Evolutionary conservation across 2,888 invertebrate species (phyloP).

Genomic region (Eristalis intricaria): DNA sequence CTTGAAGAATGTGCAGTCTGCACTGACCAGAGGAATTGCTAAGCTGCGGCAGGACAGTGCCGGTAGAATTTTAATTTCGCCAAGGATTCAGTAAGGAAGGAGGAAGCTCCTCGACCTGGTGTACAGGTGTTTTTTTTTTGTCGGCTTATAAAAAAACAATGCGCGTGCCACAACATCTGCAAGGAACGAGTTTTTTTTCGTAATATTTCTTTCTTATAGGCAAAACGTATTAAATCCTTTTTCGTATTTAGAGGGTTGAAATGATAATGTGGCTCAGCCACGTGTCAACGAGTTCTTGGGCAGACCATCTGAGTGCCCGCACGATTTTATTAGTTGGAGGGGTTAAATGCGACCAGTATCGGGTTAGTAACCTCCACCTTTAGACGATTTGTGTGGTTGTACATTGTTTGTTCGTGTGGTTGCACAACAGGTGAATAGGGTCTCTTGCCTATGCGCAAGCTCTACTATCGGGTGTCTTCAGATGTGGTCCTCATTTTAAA

Average conservation of each 20-base stretch:
- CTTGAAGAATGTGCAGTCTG: not conserved
- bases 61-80: slow-evolving; percentile 43
- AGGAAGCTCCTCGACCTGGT: slow-evolving; percentile 21
- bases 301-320: slow-evolving; percentile 45
- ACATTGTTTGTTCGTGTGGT: not conserved
- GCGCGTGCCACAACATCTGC: slow-evolving; percentile 65
- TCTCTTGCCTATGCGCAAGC: slow-evolving; percentile 5
- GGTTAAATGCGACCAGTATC: slow-evolving; percentile 25
- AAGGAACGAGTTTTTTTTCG: slow-evolving; percentile 20
- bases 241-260: slow-evolving; percentile 17
- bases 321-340: slow-evolving; percentile 7
- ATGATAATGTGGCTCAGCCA: slow-evolving; percentile 45
- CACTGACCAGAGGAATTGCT: slow-evolving; percentile 6
- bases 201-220: not conserved
- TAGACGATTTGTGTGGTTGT: not conserved
- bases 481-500: slow-evolving; percentile 48
- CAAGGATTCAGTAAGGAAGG: slow-evolving; percentile 41
- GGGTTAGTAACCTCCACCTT: slow-evolving; percentile 65
- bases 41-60: slow-evolving; percentile 23
- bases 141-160: slow-evolving; percentile 29
- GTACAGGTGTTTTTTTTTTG: slow-evolving; percentile 53
- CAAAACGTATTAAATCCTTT: slow-evolving; percentile 57
- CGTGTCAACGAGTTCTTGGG: not conserved
- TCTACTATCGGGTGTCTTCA: too few species aligned
- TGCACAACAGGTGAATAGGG: slow-evolving; percentile 51